Percentiles rank a stretch among this genome's conserved stretches.
phyloP scores from a whole-genome alignment of 2,797 vertebrate genomes.

The Mionectes olivaceus region DNA sequence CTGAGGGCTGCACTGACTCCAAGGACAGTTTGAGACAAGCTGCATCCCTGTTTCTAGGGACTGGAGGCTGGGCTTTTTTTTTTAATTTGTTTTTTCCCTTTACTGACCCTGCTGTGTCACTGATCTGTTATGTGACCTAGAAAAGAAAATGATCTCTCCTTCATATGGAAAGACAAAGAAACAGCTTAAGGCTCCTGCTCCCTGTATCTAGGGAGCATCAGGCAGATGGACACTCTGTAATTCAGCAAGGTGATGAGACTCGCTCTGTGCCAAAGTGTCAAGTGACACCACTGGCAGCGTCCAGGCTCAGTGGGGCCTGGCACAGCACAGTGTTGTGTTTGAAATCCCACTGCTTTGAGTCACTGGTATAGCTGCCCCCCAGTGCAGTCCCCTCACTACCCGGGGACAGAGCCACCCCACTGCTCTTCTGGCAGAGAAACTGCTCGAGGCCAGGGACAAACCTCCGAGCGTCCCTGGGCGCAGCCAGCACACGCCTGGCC shows the following conservation, averaged over 20 bases:
- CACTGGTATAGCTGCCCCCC: background rate
- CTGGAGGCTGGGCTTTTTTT: background rate
- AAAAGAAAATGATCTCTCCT: constrained; percentile 34
- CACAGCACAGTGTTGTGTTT: background rate
- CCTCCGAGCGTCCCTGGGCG: accelerated
- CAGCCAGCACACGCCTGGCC: background rate
- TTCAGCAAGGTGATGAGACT: background rate
- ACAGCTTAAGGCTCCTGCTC: constrained; percentile 41
- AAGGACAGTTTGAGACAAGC: background rate
- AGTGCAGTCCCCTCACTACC: accelerated
- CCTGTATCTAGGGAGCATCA: background rate
- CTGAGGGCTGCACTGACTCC: background rate
- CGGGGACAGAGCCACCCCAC: background rate
- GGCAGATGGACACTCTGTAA: constrained; percentile 5
- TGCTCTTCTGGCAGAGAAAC: background rate
- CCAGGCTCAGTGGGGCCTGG: background rate
- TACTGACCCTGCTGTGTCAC: background rate
- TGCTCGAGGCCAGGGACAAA: background rate
- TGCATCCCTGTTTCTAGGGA: background rate
- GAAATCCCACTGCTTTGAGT: background rate
- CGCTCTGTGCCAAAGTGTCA: background rate
- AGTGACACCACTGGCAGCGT: background rate
- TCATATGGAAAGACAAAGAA: background rate
- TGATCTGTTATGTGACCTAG: constrained; percentile 45
- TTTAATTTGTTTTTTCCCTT: background rate